These are phyloP conservation scores for Acanthopagrus latus DNA, from an alignment of 2,797 vertebrate species.

Conservation along the genomic window DNA sequence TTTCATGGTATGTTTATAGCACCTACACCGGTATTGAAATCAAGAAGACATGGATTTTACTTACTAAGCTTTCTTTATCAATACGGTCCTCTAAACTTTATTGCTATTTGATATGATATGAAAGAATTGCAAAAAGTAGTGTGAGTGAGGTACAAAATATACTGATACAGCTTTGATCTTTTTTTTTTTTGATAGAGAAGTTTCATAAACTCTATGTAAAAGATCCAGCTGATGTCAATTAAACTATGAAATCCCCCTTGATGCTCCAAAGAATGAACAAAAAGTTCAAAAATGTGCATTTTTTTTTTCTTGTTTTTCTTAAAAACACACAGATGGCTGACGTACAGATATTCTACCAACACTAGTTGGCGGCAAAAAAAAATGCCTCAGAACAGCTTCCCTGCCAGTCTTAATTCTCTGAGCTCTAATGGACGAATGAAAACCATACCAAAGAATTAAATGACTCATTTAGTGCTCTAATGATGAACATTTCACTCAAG, in stretches of 20 bases:
- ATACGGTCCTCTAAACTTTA: background rate
- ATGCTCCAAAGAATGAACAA: background rate
- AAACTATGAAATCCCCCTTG: background rate
- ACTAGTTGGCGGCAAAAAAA: background rate
- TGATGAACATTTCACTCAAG: background rate
- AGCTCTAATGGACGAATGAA: background rate
- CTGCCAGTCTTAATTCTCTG: background rate
- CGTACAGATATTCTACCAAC: background rate
- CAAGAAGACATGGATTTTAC: no score
- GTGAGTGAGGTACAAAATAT: background rate
- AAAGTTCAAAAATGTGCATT: background rate
- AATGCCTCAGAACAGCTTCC: background rate
- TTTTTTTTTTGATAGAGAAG: background rate
- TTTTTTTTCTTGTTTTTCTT: background rate
- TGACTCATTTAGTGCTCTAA: no score
- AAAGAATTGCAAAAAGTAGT: background rate
- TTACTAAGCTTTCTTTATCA: no score
- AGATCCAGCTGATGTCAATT: background rate
- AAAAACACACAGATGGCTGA: background rate
- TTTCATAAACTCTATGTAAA: background rate
- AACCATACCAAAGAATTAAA: no score
- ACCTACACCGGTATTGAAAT: no score
- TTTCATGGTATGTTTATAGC: no score
- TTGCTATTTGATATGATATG: background rate
- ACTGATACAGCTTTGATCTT: background rate